Evolutionary conservation across 2,888 invertebrate species (phyloP), one percentile per base, ranked within the genome.

Genomic region (Neoascia interrupta): DNA sequence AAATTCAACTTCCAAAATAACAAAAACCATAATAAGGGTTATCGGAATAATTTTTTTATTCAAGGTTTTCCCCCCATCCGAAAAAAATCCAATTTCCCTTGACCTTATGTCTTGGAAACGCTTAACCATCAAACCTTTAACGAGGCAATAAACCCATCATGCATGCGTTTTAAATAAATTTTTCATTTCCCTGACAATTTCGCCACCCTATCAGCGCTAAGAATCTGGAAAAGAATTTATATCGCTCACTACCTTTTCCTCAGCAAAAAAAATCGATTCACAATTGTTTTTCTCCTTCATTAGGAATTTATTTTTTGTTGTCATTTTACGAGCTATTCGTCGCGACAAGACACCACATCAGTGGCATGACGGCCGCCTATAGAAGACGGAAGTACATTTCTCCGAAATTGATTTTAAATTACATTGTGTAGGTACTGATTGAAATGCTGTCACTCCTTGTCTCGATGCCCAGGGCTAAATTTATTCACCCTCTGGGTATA

Each of bases 281-380:
- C 69, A 69, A 69, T 69, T 58, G 69, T 58, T 69, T 26, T 49
- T 69, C 69, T 69, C 58, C 69, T 69, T 60, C 43, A 69, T 69
- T 69, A 41, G 58, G 58, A 69, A 51, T 60, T 37, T 66, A 31
- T 31, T 31, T 31, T 31, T 6, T 6, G 8, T 4, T 31, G 31
- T 31, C 31, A 47, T 68, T 68, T 58, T 69, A 69, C 69, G 69
- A 69, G 49, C 58, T 31, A 49, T 51, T 49, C 34, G 58, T 69
- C 58, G 69, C 58, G 69, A 69, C 49, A 43, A 60, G 21, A 39
- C 34, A 45, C 11, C 56, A 21, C 16, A 31, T 3, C 37, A 34
- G 0, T 41, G 23, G 11, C 18, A 37, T 11, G 19, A 28, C 26
- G 8, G 10, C 21, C 23, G 31, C 39, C 31, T 31, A 11, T 21